A percentile compares a stretch with the other conserved stretches of the same genome.
These are phyloP conservation scores for Oncorhynchus masou DNA, from an alignment of 2,113 vertebrate genomes.

Conservation along the genomic window DNA sequence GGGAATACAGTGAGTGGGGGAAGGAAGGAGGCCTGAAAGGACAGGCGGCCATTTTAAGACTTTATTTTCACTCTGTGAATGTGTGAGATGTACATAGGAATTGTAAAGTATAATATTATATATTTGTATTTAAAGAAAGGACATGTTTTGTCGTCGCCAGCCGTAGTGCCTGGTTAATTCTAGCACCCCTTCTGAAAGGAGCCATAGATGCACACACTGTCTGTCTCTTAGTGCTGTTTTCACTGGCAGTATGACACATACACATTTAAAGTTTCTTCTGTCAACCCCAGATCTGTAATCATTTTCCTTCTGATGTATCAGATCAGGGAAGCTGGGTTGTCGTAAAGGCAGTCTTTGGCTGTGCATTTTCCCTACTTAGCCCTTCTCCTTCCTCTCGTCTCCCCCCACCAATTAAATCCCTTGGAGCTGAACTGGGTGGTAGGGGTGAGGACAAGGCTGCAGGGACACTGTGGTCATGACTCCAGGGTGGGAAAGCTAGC, in stretches of 20 bases:
- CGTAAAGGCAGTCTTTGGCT: slow-evolving; percentile 39
- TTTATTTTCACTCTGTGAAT: slow-evolving; percentile 53
- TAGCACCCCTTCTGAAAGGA: slow-evolving; percentile 4
- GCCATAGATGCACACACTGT: slow-evolving; percentile 2
- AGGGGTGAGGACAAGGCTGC: background rate
- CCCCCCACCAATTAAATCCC: background rate
- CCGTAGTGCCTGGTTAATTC: slow-evolving; percentile 40
- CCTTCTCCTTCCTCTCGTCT: slow-evolving; percentile 7
- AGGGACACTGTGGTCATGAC: background rate
- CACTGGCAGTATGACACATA: background rate
- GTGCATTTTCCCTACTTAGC: slow-evolving; percentile 20
- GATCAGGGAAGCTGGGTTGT: slow-evolving; percentile 49
- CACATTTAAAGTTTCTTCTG: slow-evolving; percentile 29
- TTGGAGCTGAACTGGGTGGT: background rate
- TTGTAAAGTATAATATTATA: slow-evolving; percentile 86
- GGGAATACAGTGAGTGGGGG: slow-evolving; percentile 49
- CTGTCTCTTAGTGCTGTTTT: slow-evolving; percentile 8
- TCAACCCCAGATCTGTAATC: slow-evolving; percentile 43
- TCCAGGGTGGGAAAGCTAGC: background rate
- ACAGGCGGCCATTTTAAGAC: slow-evolving; percentile 40
- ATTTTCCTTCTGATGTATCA: slow-evolving; percentile 28
- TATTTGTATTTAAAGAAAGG: slow-evolving; percentile 84
- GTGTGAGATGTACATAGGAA: slow-evolving; percentile 83
- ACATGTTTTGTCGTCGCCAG: slow-evolving; percentile 30
- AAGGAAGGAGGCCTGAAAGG: slow-evolving; percentile 25